Conservation (phyloP, 2,888 invertebrate genomes). For the Muschampia plurimacula region DNA sequence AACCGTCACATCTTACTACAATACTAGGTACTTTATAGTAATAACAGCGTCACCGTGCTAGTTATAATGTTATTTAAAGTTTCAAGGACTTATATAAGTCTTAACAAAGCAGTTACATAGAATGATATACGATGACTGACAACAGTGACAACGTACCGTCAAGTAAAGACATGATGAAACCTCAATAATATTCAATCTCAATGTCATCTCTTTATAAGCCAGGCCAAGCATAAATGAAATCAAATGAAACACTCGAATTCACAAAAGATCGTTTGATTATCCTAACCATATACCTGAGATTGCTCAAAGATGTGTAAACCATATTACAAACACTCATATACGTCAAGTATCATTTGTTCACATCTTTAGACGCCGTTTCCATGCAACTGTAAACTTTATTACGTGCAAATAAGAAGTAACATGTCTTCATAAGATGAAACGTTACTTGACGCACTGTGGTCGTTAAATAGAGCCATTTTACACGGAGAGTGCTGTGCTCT, state of each 20-base stretch:
- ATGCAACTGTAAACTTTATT: background rate
- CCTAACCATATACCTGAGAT: slow-evolving; percentile 14
- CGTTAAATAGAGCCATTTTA: slow-evolving; percentile 25
- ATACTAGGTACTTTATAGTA: too few species aligned
- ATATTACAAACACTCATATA: slow-evolving; percentile 20
- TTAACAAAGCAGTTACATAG: background rate
- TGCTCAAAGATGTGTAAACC: slow-evolving; percentile 32
- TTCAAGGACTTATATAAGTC: background rate
- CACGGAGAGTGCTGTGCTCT: slow-evolving; percentile 15
- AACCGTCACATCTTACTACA: background rate
- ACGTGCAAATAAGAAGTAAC: background rate
- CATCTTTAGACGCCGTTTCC: slow-evolving; percentile 1
- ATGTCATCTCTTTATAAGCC: slow-evolving; percentile 31
- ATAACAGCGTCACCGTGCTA: too few species aligned
- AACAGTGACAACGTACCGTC: slow-evolving; percentile 9
- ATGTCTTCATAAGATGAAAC: background rate
- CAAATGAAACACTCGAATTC: slow-evolving; percentile 29
- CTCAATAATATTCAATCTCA: slow-evolving; percentile 11
- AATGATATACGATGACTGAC: slow-evolving; percentile 10
- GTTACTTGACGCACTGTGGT: slow-evolving; percentile 3
- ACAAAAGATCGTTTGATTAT: slow-evolving; percentile 36
- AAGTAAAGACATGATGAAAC: slow-evolving; percentile 22
- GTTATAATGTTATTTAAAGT: background rate
- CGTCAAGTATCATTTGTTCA: slow-evolving; percentile 17
- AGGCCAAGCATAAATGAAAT: slow-evolving; percentile 26